phyloP scores from a whole-genome alignment of 2,797 vertebrate species.

The Pelodytes ibericus region DNA sequence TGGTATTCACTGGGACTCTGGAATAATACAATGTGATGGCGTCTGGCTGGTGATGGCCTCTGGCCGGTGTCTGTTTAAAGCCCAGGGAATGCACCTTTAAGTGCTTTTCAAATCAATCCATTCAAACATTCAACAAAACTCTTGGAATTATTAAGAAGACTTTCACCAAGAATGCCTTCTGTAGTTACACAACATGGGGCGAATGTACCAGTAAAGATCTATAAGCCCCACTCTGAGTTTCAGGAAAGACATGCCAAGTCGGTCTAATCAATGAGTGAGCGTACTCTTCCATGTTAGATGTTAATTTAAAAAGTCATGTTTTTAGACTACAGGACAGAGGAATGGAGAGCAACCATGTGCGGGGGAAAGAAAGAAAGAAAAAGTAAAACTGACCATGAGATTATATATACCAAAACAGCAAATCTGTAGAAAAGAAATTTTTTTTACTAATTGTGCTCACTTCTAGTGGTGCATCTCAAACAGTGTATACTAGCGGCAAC shows the following conservation, averaged over 20 bases:
- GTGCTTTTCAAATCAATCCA: not conserved
- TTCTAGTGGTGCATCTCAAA: too few relatives aligned
- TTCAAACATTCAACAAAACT: not conserved
- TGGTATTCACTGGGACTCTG: not conserved
- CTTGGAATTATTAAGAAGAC: not conserved
- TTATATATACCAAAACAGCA: too few relatives aligned
- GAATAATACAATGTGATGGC: not conserved
- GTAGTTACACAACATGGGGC: constrained; percentile 13
- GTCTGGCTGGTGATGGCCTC: too few relatives aligned
- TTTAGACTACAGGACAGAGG: not conserved
- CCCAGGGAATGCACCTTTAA: not conserved
- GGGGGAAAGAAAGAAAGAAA: too few relatives aligned
- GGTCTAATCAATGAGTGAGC: constrained; percentile 4
- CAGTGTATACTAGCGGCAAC: too few relatives aligned
- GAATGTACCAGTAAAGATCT: not conserved
- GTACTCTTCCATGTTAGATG: not conserved
- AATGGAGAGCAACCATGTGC: too few relatives aligned
- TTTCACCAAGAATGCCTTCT: not conserved
- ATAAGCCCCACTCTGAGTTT: constrained; percentile 1
- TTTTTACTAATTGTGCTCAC: too few relatives aligned
- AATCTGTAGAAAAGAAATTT: too few relatives aligned
- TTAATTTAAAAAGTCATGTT: constrained; percentile 19
- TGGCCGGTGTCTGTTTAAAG: not conserved
- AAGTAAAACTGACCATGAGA: too few relatives aligned
- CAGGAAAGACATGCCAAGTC: constrained; percentile 11